A percentile compares a stretch with the other conserved stretches of the same genome.
Evolutionary conservation across 2,797 vertebrate species (phyloP).

Genomic region (Coregonus sp.): DNA sequence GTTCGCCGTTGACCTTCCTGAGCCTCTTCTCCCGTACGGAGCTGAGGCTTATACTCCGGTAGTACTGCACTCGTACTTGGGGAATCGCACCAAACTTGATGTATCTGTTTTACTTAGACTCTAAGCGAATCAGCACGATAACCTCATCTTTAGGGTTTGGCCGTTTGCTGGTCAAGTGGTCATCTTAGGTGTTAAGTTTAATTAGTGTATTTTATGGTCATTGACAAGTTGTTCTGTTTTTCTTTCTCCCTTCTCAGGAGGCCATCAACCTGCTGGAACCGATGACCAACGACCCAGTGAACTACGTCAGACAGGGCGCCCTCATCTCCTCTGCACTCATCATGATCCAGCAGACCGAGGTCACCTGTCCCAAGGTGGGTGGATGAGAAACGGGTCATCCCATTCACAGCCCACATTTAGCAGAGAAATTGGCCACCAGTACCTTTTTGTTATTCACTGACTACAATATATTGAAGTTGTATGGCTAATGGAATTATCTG

Average conservation of each 20-base stretch:
- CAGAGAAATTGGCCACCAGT: too few relatives aligned
- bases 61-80: too few relatives aligned
- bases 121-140: neutral
- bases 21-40: neutral
- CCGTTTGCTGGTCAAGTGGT: neutral
- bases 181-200: neutral
- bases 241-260: slow-evolving; percentile 71
- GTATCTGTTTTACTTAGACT: too few relatives aligned
- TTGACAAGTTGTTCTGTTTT: neutral
- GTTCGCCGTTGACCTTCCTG: neutral
- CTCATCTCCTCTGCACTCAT: slow-evolving; percentile 96
- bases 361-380: slow-evolving; percentile 95
- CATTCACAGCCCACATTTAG: too few relatives aligned
- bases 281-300: slow-evolving; percentile 98
- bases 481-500: too few relatives aligned
- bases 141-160: neutral
- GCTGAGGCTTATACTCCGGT: too few relatives aligned
- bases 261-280: slow-evolving; percentile 98
- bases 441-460: too few relatives aligned
- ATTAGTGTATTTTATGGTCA: neutral
- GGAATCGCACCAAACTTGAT: too few relatives aligned
- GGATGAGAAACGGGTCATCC: too few relatives aligned
- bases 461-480: too few relatives aligned
- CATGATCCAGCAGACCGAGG: slow-evolving; percentile 97
- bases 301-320: slow-evolving; percentile 96